Base-by-base conservation (phyloP, 2,888 invertebrate genomes). In the Panorpa germanica region DNA sequence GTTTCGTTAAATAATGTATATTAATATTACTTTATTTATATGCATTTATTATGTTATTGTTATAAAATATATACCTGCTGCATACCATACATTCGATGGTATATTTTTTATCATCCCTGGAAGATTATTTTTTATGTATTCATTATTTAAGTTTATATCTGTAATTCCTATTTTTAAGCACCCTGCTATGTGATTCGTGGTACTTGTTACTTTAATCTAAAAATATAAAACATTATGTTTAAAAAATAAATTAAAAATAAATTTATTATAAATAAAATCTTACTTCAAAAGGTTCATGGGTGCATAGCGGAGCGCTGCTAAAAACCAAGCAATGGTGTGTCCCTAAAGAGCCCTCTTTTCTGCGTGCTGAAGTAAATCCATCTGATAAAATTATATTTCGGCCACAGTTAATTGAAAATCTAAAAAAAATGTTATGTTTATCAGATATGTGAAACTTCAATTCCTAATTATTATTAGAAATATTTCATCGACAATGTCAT, bases 121-220 rank as follows among this genome's bases (percentile, higher is more conserved):
- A 28, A 78, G 55, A 41, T 67, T 68, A 44, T 66, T 57, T 41
- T 71, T 64, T 12, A 72, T 61, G 50, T 65, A 59, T 41, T 72
- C 57, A 50, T 70, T 62, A 48, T 64, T 45, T 2, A 66, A 57
- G 43, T 72, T 71, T 21, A 71, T 60, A 42, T 71, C 70, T 1
- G 86, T 74, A 7, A 88, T 65, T 2, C 88, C 88, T 48, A 88
- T 66, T 35, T 69, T 70, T 26, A 88, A 56, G 19, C 72, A 72
- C 6, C 86, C 86, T 33, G 72, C 68, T 55, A 68, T n/a, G n/a
- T n/a, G n/a, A n/a, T n/a, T n/a, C n/a, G n/a, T n/a, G n/a, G n/a
- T n/a, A n/a, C n/a, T n/a, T n/a, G n/a, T n/a, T n/a, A n/a, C n/a
- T n/a, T n/a, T n/a, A n/a, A n/a, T n/a, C n/a, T n/a, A n/a, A n/a